Evolutionary conservation across 2,888 invertebrate species (phyloP).

Genomic region (Monopis laevigella): DNA sequence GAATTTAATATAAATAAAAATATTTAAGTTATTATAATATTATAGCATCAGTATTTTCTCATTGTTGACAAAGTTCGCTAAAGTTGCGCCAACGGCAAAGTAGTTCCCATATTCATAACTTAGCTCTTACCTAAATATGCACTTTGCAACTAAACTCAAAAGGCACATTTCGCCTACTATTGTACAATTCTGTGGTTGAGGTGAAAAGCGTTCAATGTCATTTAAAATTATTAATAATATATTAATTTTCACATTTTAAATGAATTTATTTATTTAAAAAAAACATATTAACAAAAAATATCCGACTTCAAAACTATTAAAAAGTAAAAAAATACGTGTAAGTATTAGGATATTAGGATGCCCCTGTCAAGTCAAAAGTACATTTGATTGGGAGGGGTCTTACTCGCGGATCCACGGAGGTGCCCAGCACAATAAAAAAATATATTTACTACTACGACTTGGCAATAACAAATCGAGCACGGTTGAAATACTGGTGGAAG

Average conservation of each 20-base stretch:
- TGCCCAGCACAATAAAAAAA: no score
- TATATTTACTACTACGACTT: no score
- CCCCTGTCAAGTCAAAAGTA: no score
- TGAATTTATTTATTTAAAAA: not conserved
- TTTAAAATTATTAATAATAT: not conserved
- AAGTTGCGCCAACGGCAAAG: constrained; percentile 1
- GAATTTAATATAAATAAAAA: no score
- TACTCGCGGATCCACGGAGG: no score
- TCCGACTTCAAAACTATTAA: not conserved
- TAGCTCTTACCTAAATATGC: constrained; percentile 8
- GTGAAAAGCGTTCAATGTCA: not conserved
- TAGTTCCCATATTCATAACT: constrained; percentile 7
- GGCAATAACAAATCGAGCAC: no score
- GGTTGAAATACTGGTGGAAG: no score
- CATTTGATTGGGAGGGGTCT: no score
- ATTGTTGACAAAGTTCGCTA: constrained; percentile 7
- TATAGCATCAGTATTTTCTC: constrained; percentile 3
- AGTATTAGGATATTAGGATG: not conserved
- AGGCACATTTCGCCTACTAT: not conserved
- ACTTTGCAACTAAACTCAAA: constrained; percentile 3
- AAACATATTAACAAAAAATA: no score
- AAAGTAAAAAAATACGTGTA: not conserved
- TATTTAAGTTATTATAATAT: no score
- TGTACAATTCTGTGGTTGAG: not conserved
- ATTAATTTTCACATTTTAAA: not conserved